A percentile compares a stretch with the other conserved stretches of the same genome.
Evolutionary conservation across 2,797 vertebrate genomes (phyloP).

Genomic region (Poecilia picta): DNA sequence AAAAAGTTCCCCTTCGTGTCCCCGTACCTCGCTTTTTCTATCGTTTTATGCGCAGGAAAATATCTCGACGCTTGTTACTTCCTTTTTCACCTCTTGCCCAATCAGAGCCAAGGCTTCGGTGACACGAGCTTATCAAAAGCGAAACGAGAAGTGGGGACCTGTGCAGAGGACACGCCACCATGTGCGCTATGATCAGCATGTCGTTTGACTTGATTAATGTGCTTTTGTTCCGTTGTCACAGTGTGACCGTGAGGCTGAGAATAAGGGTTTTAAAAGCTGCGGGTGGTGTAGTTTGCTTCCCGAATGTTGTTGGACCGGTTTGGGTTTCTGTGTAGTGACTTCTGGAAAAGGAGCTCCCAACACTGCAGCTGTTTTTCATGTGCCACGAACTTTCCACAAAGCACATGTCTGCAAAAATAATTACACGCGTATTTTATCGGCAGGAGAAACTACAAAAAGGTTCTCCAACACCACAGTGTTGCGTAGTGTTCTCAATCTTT

Average conservation of each 20-base stretch:
- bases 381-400: not conserved
- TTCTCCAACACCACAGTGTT: not conserved
- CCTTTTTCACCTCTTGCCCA: conserved; percentile 39
- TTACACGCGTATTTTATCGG: not conserved
- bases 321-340: not conserved
- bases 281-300: not conserved
- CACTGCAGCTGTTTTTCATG: not conserved
- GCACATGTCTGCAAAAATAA: not conserved
- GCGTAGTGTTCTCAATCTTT: not conserved
- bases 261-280: not conserved
- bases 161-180: not conserved
- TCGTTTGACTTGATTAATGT: not conserved
- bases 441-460: not conserved
- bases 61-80: conserved; percentile 39
- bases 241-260: not conserved
- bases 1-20: not conserved
- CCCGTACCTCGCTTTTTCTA: not conserved
- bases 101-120: conserved; percentile 25
- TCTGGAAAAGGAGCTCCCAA: not conserved
- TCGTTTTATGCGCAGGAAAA: not conserved
- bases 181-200: not conserved
- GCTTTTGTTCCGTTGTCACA: not conserved
- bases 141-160: not conserved
- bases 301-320: conserved; percentile 2
- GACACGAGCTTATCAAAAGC: conserved; percentile 18